Evolutionary conservation across 2,113 vertebrate species (phyloP), one percentile per base, ranked within the genome.

Genomic region (Tychaedon coryphoeus): DNA sequence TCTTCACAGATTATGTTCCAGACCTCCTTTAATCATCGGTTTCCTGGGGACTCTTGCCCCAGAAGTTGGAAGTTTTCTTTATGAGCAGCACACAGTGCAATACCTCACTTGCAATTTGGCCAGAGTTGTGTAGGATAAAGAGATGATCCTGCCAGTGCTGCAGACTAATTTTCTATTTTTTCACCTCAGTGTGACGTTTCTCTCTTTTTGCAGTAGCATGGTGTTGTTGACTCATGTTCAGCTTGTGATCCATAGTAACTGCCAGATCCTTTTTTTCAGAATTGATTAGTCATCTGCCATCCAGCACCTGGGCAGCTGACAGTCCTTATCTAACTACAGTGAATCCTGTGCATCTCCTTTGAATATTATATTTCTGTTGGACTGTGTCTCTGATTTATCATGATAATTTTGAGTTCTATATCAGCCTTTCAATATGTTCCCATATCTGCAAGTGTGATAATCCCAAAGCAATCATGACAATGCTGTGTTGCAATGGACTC

Each of bases 151-250:
- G 66, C 29, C 54, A 54, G 51, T 65, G 58, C 67, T 80, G 75
- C 45, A 90, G 50, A 62, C 17, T 72, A 29, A 33, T 36, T 73
- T 96, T 83, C 75, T 96, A 83, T 92, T 97, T 95, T 94, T 95
- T 73, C 56, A 66, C 47, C n/a, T 92, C 67, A 70, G 23, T 54
- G 33, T 62, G 82, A 84, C 74, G 43, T 53, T 92, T 76, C 67
- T 76, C 12, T 83, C 54, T 74, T 75, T 96, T 73, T 94, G 31
- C 56, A 77, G 88, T 51, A 80, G 47, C 75, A 31, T 90, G 82
- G 94, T 94, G 88, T 57, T 94, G 64, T 92, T 96, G 93, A 94
- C 78, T 97, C 92, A 95, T 96, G 9, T 82, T 88, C 18, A 64
- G 71, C 94, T 93, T 94, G 95, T 94, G 92, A 94, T 96, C 88